Conservation (phyloP, 2,113 vertebrate genomes). For the Oreocharis arfaki region DNA sequence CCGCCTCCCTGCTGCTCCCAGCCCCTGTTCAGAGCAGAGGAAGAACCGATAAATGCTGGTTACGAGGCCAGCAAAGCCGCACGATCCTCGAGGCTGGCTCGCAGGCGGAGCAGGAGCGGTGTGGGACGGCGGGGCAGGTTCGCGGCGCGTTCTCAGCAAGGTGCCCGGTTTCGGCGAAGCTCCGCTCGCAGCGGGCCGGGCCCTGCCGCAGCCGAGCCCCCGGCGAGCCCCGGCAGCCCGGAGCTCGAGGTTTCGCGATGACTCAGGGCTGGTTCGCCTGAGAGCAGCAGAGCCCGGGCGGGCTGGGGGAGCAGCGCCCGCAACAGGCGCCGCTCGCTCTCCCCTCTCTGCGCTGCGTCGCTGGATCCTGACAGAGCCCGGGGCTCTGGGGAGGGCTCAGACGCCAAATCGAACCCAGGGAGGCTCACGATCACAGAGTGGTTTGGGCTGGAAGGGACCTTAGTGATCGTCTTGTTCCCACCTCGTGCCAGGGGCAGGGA, state of each 20-base stretch:
- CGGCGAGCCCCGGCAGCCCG: not conserved
- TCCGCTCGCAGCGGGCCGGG: not conserved
- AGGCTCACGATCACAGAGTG: rapidly evolving
- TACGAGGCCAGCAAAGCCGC: not conserved
- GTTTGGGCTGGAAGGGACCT: not conserved
- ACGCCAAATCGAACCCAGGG: rapidly evolving
- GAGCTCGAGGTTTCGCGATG: not conserved
- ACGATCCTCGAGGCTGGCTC: rapidly evolving
- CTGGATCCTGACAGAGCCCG: not conserved
- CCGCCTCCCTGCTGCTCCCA: not conserved
- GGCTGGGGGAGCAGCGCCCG: not conserved
- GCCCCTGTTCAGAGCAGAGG: rapidly evolving
- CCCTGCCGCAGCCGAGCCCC: not conserved
- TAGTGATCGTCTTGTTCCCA: rapidly evolving
- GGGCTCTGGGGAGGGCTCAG: not conserved
- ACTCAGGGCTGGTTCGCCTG: not conserved
- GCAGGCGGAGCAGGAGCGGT: rapidly evolving
- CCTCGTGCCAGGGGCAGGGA: rapidly evolving
- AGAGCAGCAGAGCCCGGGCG: not conserved
- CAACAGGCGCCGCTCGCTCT: not conserved
- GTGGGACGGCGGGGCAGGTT: rapidly evolving
- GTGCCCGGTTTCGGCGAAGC: not conserved
- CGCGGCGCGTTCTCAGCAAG: not conserved
- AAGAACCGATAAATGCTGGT: rapidly evolving
- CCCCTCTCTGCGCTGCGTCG: rapidly evolving